Evolutionary conservation across 2,113 vertebrate species (phyloP), one percentile per base, ranked within the genome.

Genomic region (Ptyas mucosa): DNA sequence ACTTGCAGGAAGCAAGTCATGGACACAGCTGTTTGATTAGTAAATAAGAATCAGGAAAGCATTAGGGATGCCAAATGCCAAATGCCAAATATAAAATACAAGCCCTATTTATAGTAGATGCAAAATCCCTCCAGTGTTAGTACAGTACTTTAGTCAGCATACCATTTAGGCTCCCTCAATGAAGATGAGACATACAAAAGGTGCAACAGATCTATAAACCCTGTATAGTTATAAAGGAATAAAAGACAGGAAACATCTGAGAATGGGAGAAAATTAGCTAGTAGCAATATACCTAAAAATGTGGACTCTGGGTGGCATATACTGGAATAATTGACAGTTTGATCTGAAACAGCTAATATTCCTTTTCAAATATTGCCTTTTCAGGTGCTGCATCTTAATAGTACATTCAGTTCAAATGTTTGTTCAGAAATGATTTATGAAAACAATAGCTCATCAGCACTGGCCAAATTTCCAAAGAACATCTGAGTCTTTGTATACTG

Each of bases 401-500:
- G 89, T 51, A 89, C 15, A 23, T 24, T 26, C 20, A 91, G 1
- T 54, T 2, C 26, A 92, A 85, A 95, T 93, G n/a, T 88, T 91
- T 85, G 64, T 81, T 89, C 95, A 91, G 52, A 81, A 39, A 54
- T 39, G 93, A 43, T 93, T 91, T 95, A 93, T n/a, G 43, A 90
- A 23, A 92, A 91, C 0, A 58, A 90, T 7, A 94, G 57, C 24
- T 23, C 23, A 87, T 52, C 0, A 1, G 34, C 9, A 93, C 3
- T 55, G 95, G 90, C 61, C 21, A 91, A 81, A 43, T 95, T 96
- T 95, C 89, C 61, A 93, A 89, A 87, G 34, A 93, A 92, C 57
- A 69, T 75, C 88, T 24, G 81, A 94, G 58, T 91, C n/a, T 97
- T 95, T 95, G 81, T 93, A 89, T 95, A 91, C 89, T 94, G 95